phyloP scores from a whole-genome alignment of 1,140 invertebrate genomes.

The Neodiprion lecontei region DNA sequence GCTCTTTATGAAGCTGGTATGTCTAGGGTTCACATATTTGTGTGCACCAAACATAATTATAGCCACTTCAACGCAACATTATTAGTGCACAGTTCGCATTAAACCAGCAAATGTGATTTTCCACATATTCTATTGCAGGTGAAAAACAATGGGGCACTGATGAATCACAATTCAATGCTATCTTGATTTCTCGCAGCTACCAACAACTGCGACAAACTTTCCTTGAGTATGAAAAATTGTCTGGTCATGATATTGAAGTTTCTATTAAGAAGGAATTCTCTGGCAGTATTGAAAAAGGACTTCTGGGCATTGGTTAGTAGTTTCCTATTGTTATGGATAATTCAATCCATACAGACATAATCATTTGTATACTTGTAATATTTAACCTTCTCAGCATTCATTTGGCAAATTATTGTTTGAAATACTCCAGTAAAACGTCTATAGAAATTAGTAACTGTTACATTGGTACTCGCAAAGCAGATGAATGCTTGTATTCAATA shows the following conservation, averaged over 20 bases:
- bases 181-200: slow-evolving; percentile 67
- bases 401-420: slow-evolving; percentile 22
- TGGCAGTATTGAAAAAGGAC: slow-evolving; percentile 70
- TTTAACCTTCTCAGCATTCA: too few relatives aligned
- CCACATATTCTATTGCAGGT: slow-evolving; percentile 51
- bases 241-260: slow-evolving; percentile 73
- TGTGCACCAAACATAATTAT: background rate
- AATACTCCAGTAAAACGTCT: background rate
- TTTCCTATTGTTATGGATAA: background rate
- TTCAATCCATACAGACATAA: background rate
- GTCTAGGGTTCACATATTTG: slow-evolving; percentile 7
- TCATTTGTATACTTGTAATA: background rate
- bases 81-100: background rate
- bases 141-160: slow-evolving; percentile 73
- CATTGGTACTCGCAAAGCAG: too few relatives aligned
- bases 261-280: slow-evolving; percentile 77
- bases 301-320: slow-evolving; percentile 69
- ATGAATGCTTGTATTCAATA: too few relatives aligned
- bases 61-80: background rate
- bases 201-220: slow-evolving; percentile 72
- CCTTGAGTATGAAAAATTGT: slow-evolving; percentile 66
- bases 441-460: too few relatives aligned
- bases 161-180: slow-evolving; percentile 72
- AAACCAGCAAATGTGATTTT: slow-evolving; percentile 16
- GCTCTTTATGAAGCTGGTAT: slow-evolving; percentile 68